phyloP scores from a whole-genome alignment of 2,888 invertebrate genomes.

The Drosophila phalerata region DNA sequence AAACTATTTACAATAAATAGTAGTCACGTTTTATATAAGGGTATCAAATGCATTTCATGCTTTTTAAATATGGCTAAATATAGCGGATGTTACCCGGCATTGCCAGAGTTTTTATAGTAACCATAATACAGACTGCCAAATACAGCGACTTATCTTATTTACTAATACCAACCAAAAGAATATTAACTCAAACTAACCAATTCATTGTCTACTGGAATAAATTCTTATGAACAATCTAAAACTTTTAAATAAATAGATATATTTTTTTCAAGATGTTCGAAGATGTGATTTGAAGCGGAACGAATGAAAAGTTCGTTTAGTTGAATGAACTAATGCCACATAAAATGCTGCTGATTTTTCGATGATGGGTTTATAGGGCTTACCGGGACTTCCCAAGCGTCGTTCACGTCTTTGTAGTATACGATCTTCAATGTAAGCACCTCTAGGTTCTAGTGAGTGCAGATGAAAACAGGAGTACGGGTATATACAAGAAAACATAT shows the following conservation, averaged over 20 bases:
- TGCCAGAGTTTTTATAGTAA: neutral
- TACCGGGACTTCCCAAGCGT: slow-evolving; percentile 85
- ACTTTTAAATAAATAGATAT: neutral
- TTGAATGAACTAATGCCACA: neutral
- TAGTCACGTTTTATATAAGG: neutral
- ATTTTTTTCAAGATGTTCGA: neutral
- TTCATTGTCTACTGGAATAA: neutral
- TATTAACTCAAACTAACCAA: neutral
- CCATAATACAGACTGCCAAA: too few relatives aligned
- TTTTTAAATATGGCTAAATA: neutral
- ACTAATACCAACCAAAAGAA: neutral
- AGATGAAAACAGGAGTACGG: slow-evolving; percentile 49
- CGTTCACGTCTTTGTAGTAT: slow-evolving; percentile 85
- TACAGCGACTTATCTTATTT: neutral
- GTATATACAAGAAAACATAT: slow-evolving; percentile 36
- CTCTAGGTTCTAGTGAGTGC: slow-evolving; percentile 75
- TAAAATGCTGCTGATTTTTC: slow-evolving; percentile 19
- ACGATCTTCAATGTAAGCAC: slow-evolving; percentile 84
- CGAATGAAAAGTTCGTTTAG: neutral
- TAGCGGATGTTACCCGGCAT: neutral
- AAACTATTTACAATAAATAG: neutral
- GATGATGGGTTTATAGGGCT: slow-evolving; percentile 49
- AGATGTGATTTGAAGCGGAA: neutral
- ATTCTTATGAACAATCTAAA: neutral
- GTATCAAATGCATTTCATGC: slow-evolving; percentile 33